Conservation (phyloP, 2,113 vertebrate species). For the Monopterus albus region DNA sequence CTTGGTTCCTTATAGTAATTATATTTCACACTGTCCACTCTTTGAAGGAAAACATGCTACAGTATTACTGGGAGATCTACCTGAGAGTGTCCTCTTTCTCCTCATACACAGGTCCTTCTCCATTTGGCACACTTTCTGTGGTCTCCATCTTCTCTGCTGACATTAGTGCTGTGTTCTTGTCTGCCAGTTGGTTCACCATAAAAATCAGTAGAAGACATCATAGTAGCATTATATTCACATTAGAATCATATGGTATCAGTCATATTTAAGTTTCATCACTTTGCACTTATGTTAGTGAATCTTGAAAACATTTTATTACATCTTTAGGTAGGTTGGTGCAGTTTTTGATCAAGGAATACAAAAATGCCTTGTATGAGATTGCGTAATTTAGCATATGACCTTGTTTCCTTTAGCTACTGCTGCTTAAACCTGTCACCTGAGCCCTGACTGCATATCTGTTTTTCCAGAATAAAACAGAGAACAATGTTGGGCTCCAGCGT, state of each 20-base stretch:
- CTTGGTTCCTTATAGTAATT: slow-evolving; percentile 94
- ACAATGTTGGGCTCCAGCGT: background rate
- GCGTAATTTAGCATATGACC: background rate
- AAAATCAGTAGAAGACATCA: background rate
- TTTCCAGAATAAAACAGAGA: slow-evolving; percentile 10
- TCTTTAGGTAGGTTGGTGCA: background rate
- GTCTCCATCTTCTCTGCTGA: slow-evolving; percentile 70
- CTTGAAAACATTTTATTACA: background rate
- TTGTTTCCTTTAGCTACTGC: background rate
- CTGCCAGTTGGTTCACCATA: slow-evolving; percentile 8
- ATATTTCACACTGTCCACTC: slow-evolving; percentile 84
- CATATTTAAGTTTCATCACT: background rate
- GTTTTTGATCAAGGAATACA: background rate
- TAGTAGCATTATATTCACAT: background rate
- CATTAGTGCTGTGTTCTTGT: slow-evolving; percentile 36
- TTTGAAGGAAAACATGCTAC: background rate
- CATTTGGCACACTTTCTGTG: slow-evolving; percentile 53
- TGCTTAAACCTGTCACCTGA: background rate
- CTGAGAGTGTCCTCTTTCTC: slow-evolving; percentile 58
- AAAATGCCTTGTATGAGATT: background rate
- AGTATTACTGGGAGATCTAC: slow-evolving; percentile 32
- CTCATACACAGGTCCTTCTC: slow-evolving; percentile 55
- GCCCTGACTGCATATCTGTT: background rate
- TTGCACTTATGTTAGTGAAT: background rate
- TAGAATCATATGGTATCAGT: background rate